Evolutionary conservation across 2,888 invertebrate species (phyloP), one percentile per base, ranked within the genome.

Genomic region (Piscicola geometra): DNA sequence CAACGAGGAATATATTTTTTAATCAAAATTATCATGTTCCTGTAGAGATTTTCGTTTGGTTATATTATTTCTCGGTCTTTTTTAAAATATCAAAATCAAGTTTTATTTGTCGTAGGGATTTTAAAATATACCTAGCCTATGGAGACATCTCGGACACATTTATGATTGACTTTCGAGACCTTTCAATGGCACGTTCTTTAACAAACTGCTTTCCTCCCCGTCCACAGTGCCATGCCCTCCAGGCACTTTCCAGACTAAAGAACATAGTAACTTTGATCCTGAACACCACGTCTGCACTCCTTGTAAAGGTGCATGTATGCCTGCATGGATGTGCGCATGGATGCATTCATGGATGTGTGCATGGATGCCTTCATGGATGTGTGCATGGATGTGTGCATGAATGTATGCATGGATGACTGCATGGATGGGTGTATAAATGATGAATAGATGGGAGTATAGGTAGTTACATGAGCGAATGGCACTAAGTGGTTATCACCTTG

Each of bases 181-280:
- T n/a, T n/a, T n/a, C n/a, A n/a, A n/a, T n/a, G n/a, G n/a, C n/a
- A n/a, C n/a, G n/a, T n/a, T n/a, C n/a, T n/a, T n/a, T n/a, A n/a
- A n/a, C n/a, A n/a, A n/a, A n/a, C n/a, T n/a, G n/a, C n/a, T n/a
- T n/a, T n/a, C n/a, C n/a, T n/a, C n/a, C n/a, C n/a, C n/a, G n/a
- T n/a, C n/a, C n/a, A n/a, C 60, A 56, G 60, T 56, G n/a, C 60
- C 60, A 25, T 56, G 60, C n/a, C 12, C 60, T 25, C 60, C 60
- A 56, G 60, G 60, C 60, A 56, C 60, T n/a, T 56, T 18, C 60
- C 60, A 56, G 25, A 56, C 60, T 25, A 21, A 15, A 5, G 25
- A 9, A 5, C 21, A 9, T n/a, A 25, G 5, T 5, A 18, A 15
- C 25, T 18, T 25, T 21, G 25, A 56, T 3, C 60, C 60, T 15